Evolutionary conservation across 2,113 vertebrate species (phyloP).

Genomic region (Bufo gargarizans): DNA sequence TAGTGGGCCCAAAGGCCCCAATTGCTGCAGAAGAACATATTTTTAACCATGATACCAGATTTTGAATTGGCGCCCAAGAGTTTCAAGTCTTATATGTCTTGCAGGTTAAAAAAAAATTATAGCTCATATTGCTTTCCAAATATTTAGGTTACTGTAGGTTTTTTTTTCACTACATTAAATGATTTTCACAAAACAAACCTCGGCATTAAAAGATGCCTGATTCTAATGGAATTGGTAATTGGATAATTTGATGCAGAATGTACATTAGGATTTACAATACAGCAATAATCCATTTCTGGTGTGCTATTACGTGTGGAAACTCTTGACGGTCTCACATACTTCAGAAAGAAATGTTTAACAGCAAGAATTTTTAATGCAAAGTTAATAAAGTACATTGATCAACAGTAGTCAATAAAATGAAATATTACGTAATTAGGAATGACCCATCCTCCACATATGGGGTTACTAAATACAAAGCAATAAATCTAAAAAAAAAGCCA

Average conservation of each 20-base stretch:
- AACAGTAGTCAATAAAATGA: not conserved
- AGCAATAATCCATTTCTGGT: conserved; percentile 6
- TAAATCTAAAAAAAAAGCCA: not conserved
- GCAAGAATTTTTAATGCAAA: not conserved
- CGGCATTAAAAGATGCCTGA: not conserved
- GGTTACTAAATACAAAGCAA: not conserved
- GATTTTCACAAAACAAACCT: not conserved
- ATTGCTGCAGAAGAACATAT: too few species aligned
- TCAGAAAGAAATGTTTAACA: not conserved
- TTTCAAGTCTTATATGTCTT: not conserved
- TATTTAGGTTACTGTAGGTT: not conserved
- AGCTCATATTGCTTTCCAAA: not conserved
- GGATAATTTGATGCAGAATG: not conserved
- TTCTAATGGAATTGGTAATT: not conserved
- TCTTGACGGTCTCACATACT: not conserved
- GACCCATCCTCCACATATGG: not conserved
- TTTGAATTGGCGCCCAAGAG: too few species aligned
- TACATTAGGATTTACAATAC: not conserved
- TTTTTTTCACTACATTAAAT: not conserved
- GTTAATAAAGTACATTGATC: not conserved
- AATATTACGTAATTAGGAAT: not conserved
- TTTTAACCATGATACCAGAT: too few species aligned
- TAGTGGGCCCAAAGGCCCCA: too few species aligned
- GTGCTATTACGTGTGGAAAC: not conserved
- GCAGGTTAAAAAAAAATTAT: not conserved